Evolutionary conservation across 2,797 vertebrate genomes (phyloP).

Genomic region (Glyptemys insculpta): DNA sequence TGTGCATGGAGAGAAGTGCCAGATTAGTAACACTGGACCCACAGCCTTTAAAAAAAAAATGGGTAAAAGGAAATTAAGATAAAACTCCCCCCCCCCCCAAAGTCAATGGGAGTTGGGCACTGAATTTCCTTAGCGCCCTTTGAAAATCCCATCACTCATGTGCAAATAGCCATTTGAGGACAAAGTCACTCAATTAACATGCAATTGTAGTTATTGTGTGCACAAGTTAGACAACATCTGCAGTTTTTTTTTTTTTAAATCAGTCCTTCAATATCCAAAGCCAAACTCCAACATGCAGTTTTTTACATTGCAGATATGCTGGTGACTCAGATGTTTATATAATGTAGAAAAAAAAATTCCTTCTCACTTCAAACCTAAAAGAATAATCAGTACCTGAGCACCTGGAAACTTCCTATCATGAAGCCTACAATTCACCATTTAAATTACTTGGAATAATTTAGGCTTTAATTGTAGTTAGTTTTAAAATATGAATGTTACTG

Average conservation of each 20-base stretch:
- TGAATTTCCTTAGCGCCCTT: background rate
- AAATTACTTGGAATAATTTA: background rate
- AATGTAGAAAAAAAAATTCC: background rate
- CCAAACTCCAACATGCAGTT: background rate
- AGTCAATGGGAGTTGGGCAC: background rate
- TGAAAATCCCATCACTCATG: background rate
- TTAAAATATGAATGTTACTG: background rate
- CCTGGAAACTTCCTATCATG: background rate
- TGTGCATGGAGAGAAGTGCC: background rate
- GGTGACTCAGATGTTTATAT: background rate
- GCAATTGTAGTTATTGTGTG: background rate
- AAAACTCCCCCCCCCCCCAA: background rate
- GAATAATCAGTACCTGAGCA: background rate
- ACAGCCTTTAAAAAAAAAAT: background rate
- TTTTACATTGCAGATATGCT: background rate
- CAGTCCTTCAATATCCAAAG: background rate
- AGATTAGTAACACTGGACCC: background rate
- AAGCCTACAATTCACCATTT: conserved; percentile 12
- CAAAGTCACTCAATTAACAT: background rate
- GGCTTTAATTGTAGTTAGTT: conserved; percentile 39
- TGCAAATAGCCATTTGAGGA: background rate
- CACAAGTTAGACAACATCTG: background rate
- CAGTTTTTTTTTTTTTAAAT: background rate
- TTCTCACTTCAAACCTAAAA: background rate
- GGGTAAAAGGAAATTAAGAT: background rate